phyloP scores from a whole-genome alignment of 2,113 vertebrate genomes.

The Etia nguti region DNA sequence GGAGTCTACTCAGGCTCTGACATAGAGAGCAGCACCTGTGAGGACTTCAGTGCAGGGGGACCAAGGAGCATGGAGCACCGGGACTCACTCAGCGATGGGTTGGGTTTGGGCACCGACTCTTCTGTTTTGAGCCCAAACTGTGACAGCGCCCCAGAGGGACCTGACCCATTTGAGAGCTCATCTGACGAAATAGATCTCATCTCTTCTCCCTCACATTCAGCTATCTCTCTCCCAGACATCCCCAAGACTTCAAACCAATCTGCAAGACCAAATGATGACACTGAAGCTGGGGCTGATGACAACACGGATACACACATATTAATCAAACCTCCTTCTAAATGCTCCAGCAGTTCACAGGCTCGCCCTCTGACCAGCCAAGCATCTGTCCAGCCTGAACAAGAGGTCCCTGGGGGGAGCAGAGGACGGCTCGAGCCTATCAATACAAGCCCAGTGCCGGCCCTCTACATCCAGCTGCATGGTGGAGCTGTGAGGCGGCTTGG shows the following conservation, averaged over 20 bases:
- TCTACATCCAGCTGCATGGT: slow-evolving; percentile 88
- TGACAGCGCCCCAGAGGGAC: slow-evolving; percentile 76
- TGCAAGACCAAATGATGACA: background rate
- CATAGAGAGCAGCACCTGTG: slow-evolving; percentile 69
- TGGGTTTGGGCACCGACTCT: slow-evolving; percentile 68
- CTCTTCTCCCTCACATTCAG: slow-evolving; percentile 37
- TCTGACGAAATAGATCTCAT: slow-evolving; percentile 76
- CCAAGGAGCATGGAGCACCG: slow-evolving; percentile 36
- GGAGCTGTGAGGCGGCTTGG: slow-evolving; percentile 81
- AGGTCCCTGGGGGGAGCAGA: slow-evolving; percentile 1
- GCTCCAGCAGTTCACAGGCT: slow-evolving; percentile 45
- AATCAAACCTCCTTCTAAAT: slow-evolving; percentile 16
- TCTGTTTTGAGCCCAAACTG: slow-evolving; percentile 73
- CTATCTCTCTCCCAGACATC: background rate
- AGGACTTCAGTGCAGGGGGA: slow-evolving; percentile 64
- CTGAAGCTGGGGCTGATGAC: background rate
- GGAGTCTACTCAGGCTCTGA: slow-evolving; percentile 64
- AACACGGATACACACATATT: background rate
- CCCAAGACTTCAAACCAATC: background rate
- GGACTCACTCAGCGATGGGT: slow-evolving; percentile 64
- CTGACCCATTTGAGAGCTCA: slow-evolving; percentile 79
- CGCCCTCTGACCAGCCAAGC: slow-evolving; percentile 53
- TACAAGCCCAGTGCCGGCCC: slow-evolving; percentile 51
- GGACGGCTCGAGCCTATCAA: slow-evolving; percentile 21
- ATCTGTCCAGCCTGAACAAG: slow-evolving; percentile 17